Evolutionary conservation across 1,140 invertebrate genomes (phyloP).

Genomic region (honey bee (Apis mellifera)): Amel_HAv3.1 CM009944.2:6954001-6954500

Average conservation of each 20-base stretch:
- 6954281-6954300: neutral
- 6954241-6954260: conserved; percentile 21
- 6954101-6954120: conserved; percentile 72
- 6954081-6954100: conserved; percentile 61
- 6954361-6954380: too few species aligned
- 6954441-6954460: too few species aligned
- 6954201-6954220: conserved; percentile 29
- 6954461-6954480: too few species aligned
- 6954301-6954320: neutral
- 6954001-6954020: conserved; percentile 4
- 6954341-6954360: neutral
- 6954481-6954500: too few species aligned
- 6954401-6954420: too few species aligned
- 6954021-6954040: conserved; percentile 32
- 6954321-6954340: neutral
- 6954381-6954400: too few species aligned
- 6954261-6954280: neutral
- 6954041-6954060: conserved; percentile 30
- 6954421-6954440: too few species aligned
- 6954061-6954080: conserved; percentile 45
- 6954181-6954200: conserved; percentile 52
- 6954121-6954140: conserved; percentile 14
- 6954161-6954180: conserved; percentile 60
- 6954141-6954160: conserved; percentile 37
- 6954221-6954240: conserved; percentile 40